These are phyloP conservation scores for Papilio machaon DNA, from an alignment of 1,140 invertebrate species.

Conservation along the genomic window DNA sequence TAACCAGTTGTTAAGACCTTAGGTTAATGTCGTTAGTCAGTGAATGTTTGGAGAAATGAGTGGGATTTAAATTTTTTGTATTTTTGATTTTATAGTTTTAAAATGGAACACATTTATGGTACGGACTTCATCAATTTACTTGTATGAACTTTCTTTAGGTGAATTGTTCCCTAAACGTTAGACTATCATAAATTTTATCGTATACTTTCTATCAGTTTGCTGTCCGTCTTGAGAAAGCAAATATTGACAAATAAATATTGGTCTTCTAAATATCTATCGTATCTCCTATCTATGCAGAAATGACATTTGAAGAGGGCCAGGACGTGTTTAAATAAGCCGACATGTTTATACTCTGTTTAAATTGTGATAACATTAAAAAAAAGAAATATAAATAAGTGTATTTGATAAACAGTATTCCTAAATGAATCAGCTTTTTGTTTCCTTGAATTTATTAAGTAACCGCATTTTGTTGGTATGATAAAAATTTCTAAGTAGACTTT, in stretches of 20 bases:
- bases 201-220: neutral
- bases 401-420: constrained; percentile 5
- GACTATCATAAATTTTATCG: neutral
- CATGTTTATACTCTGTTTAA: constrained; percentile 40
- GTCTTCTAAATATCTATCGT: constrained; percentile 17
- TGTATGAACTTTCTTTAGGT: neutral
- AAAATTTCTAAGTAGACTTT: neutral
- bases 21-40: too few relatives aligned
- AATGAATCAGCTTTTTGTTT: constrained; percentile 21
- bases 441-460: neutral
- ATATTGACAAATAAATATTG: constrained; percentile 13
- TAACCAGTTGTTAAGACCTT: too few relatives aligned
- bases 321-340: constrained; percentile 43
- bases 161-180: neutral
- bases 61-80: too few relatives aligned
- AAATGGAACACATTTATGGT: too few relatives aligned
- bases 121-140: too few relatives aligned
- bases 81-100: too few relatives aligned
- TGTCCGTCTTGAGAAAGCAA: constrained; percentile 15
- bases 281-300: constrained; percentile 1
- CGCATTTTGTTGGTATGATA: neutral
- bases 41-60: too few relatives aligned
- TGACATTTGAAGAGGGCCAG: constrained; percentile 40
- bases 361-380: neutral
- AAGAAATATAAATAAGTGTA: neutral